Evolutionary conservation across 2,113 vertebrate genomes (phyloP), one percentile per base, ranked within the genome.

Genomic region (Sterna hirundo): DNA sequence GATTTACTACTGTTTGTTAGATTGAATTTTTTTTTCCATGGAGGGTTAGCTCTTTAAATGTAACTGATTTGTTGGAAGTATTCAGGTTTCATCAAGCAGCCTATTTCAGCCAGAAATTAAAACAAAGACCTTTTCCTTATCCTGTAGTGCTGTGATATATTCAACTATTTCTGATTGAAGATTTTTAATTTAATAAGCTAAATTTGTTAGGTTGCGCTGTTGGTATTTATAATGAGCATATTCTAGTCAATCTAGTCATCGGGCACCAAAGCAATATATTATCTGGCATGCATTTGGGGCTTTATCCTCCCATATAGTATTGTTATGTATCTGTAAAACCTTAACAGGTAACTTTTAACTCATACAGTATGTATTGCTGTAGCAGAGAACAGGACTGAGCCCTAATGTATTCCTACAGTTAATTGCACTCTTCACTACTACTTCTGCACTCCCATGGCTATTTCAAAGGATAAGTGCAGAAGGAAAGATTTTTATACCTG

Each of bases 181-280:
- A 68, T 54, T 61, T 89, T 87, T 83, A 71, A 72, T 83, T 80
- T 69, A 95, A n/a, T 68, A 82, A 84, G 90, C 49, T 92, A 44
- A 70, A 57, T 90, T 90, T 92, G 30, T 92, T 91, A 83, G 57
- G 16, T 84, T 94, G 36, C 1, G 11, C 81, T 92, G 55, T 75
- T 87, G 34, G 1, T 94, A 58, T 85, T 86, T 87, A 36, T 86
- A 52, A 38, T 75, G 27, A 83, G 17, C 54, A 76, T 78, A 61
- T 87, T 80, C 32, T 74, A 13, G 58, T 83, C 80, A 86, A 30
- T 76, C 40, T 93, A 75, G 54, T 94, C 38, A 92, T 79, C 9
- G 54, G 88, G 86, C 91, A 96, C 81, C 86, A 93, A 96, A 95
- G 96, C 90, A 97, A 88, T 97, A 61, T 94, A 25, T 86, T 58